Percentiles rank a stretch among this genome's conserved stretches.
phyloP scores from a whole-genome alignment of 2,888 invertebrate genomes.

The Camponotus fellah region DNA sequence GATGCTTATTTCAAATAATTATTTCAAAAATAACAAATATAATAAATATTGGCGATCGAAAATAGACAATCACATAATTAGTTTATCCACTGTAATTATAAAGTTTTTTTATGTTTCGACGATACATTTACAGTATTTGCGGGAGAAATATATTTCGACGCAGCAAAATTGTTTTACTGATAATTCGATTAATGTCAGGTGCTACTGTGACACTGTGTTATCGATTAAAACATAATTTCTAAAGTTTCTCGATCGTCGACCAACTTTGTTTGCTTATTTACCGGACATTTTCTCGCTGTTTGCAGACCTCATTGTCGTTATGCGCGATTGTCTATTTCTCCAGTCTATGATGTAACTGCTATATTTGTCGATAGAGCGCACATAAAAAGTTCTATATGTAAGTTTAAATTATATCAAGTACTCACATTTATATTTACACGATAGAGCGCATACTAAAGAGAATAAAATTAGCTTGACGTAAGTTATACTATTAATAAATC shows the following conservation, averaged over 20 bases:
- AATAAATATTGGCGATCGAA: not conserved
- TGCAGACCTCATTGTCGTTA: not conserved
- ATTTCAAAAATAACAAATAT: not conserved
- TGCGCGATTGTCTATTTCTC: conserved; percentile 24
- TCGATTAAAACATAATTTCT: conserved; percentile 25
- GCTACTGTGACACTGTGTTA: not conserved
- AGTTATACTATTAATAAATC: not conserved
- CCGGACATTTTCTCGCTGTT: not conserved
- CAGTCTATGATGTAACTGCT: conserved; percentile 1
- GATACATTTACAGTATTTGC: not conserved
- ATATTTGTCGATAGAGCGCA: not conserved
- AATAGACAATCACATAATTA: not conserved
- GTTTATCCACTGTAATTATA: not conserved
- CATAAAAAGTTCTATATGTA: not conserved
- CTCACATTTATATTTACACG: not conserved
- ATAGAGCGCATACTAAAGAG: not conserved
- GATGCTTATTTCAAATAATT: not conserved
- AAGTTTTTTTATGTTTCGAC: not conserved
- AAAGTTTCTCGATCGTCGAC: conserved; percentile 19
- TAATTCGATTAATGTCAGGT: conserved; percentile 7
- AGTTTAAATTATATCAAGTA: not conserved
- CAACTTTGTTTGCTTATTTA: conserved; percentile 39
- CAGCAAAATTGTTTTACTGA: conserved; percentile 3
- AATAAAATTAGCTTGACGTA: conserved; percentile 16
- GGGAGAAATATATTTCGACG: not conserved